Evolutionary conservation across 2,113 vertebrate genomes (phyloP), one percentile per base, ranked within the genome.

Genomic region (Empidonax alnorum): DNA sequence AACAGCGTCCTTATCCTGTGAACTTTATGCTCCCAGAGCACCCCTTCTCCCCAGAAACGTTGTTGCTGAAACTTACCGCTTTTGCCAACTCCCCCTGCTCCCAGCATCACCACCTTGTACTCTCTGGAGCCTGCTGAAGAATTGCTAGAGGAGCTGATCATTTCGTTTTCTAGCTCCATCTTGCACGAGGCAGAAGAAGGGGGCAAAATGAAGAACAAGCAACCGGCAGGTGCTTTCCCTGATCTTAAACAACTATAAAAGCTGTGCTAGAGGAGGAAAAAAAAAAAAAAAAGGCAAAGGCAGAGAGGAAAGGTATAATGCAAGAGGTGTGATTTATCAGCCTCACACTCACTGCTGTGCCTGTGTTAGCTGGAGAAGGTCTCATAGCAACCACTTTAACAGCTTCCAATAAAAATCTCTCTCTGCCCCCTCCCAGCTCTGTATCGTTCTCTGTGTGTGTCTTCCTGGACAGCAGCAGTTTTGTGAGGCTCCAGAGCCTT

Each of bases 331-430:
- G 69, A 94, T 97, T 96, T 94, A 93, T 92, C 97, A 97, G 97
- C 84, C 53, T 79, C 68, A 13, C 93, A 65, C 96, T 97, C 87
- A 59, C 97, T 94, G 96, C 90, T 96, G 91, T 96, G 96, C 91
- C 94, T 97, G 84, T 84, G 89, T 87, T 93, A 82, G 97, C 97
- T 96, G 79, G 56, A 96, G 94, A 95, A 92, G 94, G 97, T 98
- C 97, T 98, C 98, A 98, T 98, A 98, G 98, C 98, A 98, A 98
- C 98, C 98, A 97, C 92, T 97, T 97, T 94, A 98, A 97, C 84
- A 97, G 97, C 98, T 97, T 98, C 98, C 98, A 98, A 98, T 98
- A 97, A 98, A 98, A 98, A 97, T 94, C 96, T 96, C 88, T 79
- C 97, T 97, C 96, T 92, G 66, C 63, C 87, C 92, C 79, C 96